phyloP scores from a whole-genome alignment of 2,113 vertebrate species.

The Ursus arctos region DNA sequence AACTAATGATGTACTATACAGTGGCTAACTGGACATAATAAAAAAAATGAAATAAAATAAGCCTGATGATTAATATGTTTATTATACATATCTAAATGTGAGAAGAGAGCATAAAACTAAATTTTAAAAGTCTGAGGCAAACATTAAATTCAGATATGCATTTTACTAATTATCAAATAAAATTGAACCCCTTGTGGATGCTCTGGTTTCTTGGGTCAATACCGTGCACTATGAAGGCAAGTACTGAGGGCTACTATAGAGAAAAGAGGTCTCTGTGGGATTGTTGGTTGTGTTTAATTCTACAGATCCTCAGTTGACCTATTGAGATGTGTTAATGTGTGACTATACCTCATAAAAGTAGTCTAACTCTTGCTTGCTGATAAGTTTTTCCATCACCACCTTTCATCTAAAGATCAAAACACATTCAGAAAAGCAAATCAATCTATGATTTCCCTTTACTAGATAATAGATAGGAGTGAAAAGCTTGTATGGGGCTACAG shows the following conservation, averaged over 20 bases:
- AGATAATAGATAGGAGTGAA: conserved; percentile 53
- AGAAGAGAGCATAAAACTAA: conserved; percentile 27
- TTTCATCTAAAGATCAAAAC: conserved; percentile 64
- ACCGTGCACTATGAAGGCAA: conserved; percentile 3
- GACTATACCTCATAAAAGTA: conserved; percentile 67
- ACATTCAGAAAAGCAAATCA: conserved; percentile 43
- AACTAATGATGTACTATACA: too few species aligned
- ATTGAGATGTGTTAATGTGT: conserved; percentile 47
- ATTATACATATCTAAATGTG: too few species aligned
- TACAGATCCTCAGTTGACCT: conserved; percentile 33
- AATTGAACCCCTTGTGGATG: neutral
- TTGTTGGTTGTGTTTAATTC: neutral
- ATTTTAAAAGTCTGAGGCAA: neutral
- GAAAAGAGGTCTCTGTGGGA: conserved; percentile 10
- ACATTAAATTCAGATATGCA: conserved; percentile 26
- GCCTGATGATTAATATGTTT: too few species aligned
- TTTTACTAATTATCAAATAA: conserved; percentile 63
- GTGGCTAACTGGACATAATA: too few species aligned
- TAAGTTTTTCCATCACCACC: conserved; percentile 8
- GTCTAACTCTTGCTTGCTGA: neutral
- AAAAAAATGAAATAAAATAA: too few species aligned
- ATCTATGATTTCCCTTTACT: conserved; percentile 48
- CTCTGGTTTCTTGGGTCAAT: neutral
- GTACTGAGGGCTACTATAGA: neutral
- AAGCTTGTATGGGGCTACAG: neutral